phyloP scores from a whole-genome alignment of 2,113 vertebrate genomes.

The Micronycteris hirsuta region DNA sequence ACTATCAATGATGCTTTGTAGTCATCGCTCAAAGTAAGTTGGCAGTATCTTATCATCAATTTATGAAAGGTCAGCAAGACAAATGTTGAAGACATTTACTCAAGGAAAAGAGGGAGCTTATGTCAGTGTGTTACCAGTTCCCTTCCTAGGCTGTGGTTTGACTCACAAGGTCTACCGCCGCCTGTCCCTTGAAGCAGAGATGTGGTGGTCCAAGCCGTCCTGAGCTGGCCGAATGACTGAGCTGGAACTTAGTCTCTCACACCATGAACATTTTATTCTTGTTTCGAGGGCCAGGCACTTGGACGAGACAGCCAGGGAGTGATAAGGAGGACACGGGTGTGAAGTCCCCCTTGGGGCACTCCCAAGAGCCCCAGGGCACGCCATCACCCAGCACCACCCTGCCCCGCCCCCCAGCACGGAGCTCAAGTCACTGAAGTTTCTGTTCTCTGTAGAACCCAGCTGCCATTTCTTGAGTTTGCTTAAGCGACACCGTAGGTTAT shows the following conservation, averaged over 20 bases:
- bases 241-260: background rate
- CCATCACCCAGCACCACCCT: fast-evolving
- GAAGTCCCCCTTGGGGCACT: no score
- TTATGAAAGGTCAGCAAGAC: background rate
- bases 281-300: background rate
- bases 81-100: background rate
- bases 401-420: background rate
- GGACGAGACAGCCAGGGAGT: background rate
- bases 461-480: background rate
- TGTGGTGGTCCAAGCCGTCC: fast-evolving
- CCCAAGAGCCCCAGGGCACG: background rate
- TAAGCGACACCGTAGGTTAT: background rate
- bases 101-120: background rate
- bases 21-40: background rate
- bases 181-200: background rate
- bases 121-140: background rate
- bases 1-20: background rate
- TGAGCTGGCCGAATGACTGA: background rate
- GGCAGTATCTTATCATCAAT: background rate
- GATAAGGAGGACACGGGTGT: fast-evolving
- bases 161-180: no score
- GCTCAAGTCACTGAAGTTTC: background rate
- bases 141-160: background rate
- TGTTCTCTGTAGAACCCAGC: background rate
- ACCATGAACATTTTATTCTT: background rate